phyloP scores from a whole-genome alignment of 2,113 vertebrate genomes.

The Bos javanicus region DNA sequence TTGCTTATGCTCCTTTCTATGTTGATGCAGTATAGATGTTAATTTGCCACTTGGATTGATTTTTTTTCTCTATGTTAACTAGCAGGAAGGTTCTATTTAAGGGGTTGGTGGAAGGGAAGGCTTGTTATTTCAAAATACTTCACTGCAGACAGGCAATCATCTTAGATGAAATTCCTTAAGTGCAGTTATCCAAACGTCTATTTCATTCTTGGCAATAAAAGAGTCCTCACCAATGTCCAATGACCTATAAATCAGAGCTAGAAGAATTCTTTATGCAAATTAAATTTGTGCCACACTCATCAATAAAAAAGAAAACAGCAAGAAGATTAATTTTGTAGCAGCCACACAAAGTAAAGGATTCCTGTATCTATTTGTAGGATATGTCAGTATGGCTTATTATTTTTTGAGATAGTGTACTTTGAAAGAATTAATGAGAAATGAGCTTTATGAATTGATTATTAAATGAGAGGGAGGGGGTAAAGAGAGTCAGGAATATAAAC shows the following conservation, averaged over 20 bases:
- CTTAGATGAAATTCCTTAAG: conserved; percentile 61
- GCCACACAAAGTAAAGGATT: conserved; percentile 57
- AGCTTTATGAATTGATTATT: conserved; percentile 69
- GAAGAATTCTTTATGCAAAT: conserved; percentile 75
- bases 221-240: conserved; percentile 53
- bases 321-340: conserved; percentile 70
- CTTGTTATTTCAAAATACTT: conserved; percentile 48
- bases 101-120: not conserved
- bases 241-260: conserved; percentile 76
- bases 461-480: conserved; percentile 66
- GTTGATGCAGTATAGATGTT: not conserved
- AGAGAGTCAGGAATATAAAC: conserved; percentile 59
- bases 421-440: conserved; percentile 69
- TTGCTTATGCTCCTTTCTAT: not conserved
- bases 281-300: conserved; percentile 77
- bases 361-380: conserved; percentile 66
- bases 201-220: conserved; percentile 66
- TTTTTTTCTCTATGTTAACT: not conserved
- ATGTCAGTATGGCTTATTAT: conserved; percentile 70
- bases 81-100: conserved; percentile 18
- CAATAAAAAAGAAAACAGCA: conserved; percentile 69
- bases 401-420: conserved; percentile 72
- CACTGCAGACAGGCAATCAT: not conserved
- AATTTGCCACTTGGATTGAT: not conserved
- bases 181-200: conserved; percentile 57